Base-by-base conservation (phyloP, 2,888 invertebrate genomes). In the Sarcophaga carnaria region DNA sequence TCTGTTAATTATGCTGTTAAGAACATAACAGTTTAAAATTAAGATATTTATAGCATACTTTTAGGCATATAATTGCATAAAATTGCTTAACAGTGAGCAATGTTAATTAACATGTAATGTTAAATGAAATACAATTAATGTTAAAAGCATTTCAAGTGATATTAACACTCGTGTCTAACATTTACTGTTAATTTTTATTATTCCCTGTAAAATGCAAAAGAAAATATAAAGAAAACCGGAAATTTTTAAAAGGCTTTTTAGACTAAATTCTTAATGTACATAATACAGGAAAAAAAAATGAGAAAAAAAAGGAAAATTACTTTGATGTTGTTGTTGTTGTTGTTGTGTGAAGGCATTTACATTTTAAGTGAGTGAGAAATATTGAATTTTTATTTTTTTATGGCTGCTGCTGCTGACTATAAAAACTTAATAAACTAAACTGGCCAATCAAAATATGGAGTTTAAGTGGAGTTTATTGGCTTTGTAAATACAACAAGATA, bases 401-500 rank as follows among this genome's bases (percentile, higher is more conserved):
- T 66, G 76, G 66, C 62, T 12, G 8, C 8, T 17, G 49, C 67
- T 62, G 70, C 66, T 11, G 8, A 37, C 37, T 62, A 27, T 20
- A 64, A 25, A 76, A 80, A 76, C 47, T 25, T 37, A 17, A 69
- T 79, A 67, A 71, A 70, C 54, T 37, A 37, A 27, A 75, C 17
- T 82, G 75, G 47, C 59, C 74, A 79, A 71, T 72, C 64, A 76
- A 25, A 37, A 37, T 37, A 45, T 64, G 80, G 67, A 83, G 80
- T 75, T 83, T 25, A 75, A 80, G 86, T 81, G 81, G 75, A 87
- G 87, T 84, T 84, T 67, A 63, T 64, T 20, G 37, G 37, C 37
- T 71, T 47, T 37, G n/a, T 14, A 66, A 63, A 63, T 63, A 63
- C 22, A 64, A 27, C 27, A 66, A 37, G 27, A 17, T 37, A 37